These are phyloP conservation scores for Hylomyscus alleni DNA, from an alignment of 2,797 vertebrate species.

Conservation along the genomic window DNA sequence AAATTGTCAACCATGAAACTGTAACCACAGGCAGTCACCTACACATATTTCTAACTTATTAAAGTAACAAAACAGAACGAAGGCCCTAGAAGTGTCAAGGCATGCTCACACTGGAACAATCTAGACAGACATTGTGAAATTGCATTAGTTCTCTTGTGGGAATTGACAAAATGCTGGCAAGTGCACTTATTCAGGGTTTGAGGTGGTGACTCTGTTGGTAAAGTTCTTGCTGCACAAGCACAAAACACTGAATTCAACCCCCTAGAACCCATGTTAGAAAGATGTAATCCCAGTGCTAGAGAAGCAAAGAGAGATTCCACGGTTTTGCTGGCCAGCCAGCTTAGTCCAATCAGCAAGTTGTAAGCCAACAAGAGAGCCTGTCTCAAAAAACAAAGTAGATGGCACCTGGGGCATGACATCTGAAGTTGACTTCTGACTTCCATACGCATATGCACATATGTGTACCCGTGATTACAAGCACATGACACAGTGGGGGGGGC, in stretches of 20 bases:
- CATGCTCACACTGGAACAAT: not conserved
- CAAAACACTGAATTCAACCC: not conserved
- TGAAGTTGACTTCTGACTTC: not conserved
- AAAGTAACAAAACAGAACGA: not conserved
- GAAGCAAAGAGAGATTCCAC: not conserved
- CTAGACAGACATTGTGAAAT: constrained; percentile 36
- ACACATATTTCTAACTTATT: not conserved
- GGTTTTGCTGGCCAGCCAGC: not conserved
- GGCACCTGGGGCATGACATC: not conserved
- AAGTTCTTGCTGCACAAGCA: not conserved
- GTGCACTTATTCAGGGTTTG: not conserved
- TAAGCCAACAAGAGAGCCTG: not conserved
- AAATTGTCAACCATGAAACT: constrained; percentile 56
- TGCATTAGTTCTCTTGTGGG: constrained; percentile 20
- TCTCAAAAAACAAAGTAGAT: not conserved
- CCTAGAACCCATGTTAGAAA: not conserved
- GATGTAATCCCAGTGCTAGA: not conserved
- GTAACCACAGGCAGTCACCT: constrained; percentile 33
- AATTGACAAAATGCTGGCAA: constrained; percentile 21
- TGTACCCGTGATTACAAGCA: not conserved
- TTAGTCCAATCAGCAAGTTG: not conserved
- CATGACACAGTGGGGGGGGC: not conserved
- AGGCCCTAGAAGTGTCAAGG: not conserved
- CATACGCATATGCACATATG: not conserved
- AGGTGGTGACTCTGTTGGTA: not conserved